Percentiles rank a stretch among this genome's conserved stretches.
These are phyloP conservation scores for Tachina grossa DNA, from an alignment of 2,888 invertebrate species.

Conservation along the genomic window DNA sequence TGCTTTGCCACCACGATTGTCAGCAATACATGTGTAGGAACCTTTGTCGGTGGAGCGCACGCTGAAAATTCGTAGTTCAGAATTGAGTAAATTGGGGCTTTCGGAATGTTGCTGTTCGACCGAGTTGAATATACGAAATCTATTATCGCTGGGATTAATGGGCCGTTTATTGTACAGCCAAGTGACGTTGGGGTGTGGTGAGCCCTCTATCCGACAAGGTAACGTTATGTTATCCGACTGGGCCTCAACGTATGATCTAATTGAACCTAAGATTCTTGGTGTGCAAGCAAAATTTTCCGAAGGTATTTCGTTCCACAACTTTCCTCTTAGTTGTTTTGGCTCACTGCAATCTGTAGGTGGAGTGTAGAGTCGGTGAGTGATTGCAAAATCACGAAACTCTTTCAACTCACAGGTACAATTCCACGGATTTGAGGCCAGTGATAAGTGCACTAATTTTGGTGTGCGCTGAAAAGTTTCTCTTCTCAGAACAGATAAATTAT, in stretches of 20 bases:
- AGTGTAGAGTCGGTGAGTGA: constrained; percentile 89
- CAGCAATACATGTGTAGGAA: constrained; percentile 90
- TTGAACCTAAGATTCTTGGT: constrained; percentile 86
- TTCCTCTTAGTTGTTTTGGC: constrained; percentile 87
- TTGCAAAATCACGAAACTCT: constrained; percentile 90
- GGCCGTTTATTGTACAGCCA: constrained; percentile 84
- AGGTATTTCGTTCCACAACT: constrained; percentile 88
- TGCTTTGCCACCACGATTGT: constrained; percentile 91
- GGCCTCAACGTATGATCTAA: constrained; percentile 85
- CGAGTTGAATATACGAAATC: constrained; percentile 78
- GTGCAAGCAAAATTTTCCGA: constrained; percentile 91
- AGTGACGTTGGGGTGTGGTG: constrained; percentile 90
- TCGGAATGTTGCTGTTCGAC: constrained; percentile 76
- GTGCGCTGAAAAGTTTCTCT: constrained; percentile 87
- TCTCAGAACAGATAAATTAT: constrained; percentile 88
- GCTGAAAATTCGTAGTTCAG: constrained; percentile 87
- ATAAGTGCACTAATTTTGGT: constrained; percentile 88
- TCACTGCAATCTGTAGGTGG: constrained; percentile 89
- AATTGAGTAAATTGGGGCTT: constrained; percentile 75
- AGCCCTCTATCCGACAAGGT: constrained; percentile 85
- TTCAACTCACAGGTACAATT: constrained; percentile 93
- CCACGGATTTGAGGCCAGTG: constrained; percentile 93
- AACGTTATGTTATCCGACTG: constrained; percentile 88
- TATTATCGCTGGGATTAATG: constrained; percentile 78
- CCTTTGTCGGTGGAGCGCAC: constrained; percentile 87